Evolutionary conservation across 2,113 vertebrate genomes (phyloP), one percentile per base, ranked within the genome.

Genomic region (Arothron firmamentum): DNA sequence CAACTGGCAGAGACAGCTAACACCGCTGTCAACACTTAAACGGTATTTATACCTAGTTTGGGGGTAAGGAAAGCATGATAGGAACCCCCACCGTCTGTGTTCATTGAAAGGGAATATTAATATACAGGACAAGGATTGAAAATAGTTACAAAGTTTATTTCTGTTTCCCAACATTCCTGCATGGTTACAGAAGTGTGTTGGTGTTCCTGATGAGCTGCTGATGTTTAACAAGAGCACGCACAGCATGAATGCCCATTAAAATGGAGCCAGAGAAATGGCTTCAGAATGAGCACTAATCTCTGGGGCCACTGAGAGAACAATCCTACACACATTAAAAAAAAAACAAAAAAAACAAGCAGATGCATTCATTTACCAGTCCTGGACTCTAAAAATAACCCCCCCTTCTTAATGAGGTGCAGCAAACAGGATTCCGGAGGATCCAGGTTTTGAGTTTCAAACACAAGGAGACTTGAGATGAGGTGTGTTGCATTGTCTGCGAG

Each of bases 181-280:
- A 47, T 47, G 45, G 4, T 16, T 47, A n/a, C 45, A 45, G 34
- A 10, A 38, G 34, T 47, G 45, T 47, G 45, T 73, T 75, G 59
- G 48, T 57, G 52, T 63, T 78, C 65, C 58, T 75, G 55, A 78
- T 49, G 34, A 70, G 69, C 72, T 70, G 51, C 65, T 70, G 64
- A 66, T 76, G 62, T 78, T 72, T 58, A 75, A 78, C 60, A 71
- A 70, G 65, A 75, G 45, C 50, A 68, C 67, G 65, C 65, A 34
- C 72, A 72, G 74, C 67, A 61, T 65, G 70, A 56, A 79, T 21
- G 14, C 31, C 50, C 55, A 71, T 65, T 59, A 68, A 69, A 70
- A 68, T 57, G 21, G 5, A 56, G 70, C 21, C 71, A 46, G 38
- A 43, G 18, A 58, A 5, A 28, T 28, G 25, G 56, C 66, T 46